Base-by-base conservation (phyloP, 2,113 vertebrate species). In the Amphiprion percula region DNA sequence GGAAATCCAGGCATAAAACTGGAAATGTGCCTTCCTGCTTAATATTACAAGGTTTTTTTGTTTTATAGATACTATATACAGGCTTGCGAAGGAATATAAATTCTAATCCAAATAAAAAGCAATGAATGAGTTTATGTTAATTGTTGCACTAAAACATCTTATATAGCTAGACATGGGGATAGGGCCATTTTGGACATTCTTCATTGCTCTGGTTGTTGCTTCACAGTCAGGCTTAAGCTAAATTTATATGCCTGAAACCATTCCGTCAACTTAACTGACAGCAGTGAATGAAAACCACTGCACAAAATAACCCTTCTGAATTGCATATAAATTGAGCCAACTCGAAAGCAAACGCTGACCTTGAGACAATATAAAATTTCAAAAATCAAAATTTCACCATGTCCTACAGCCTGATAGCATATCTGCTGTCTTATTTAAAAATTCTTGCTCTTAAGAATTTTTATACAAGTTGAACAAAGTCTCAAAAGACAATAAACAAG, bases 401-500 rank as follows among this genome's bases (percentile, higher is more conserved):
- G 37, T 75, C 72, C 37, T 46, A 26, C 52, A 5, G 60, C 17
- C 70, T 46, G 39, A 59, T 33, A 46, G 65, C 44, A 64, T 33
- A 72, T 75, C 50, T 21, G 41, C 52, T 10, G 11, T 30, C 9
- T 73, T 73, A 44, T 28, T 64, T 74, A 66, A 74, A 73, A 74
- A 84, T 72, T 84, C 21, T 16, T 30, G 19, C 54, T 49, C 28
- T 84, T 83, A 66, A 23, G 77, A 65, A 82, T 84, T 63, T 82
- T 79, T 41, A 55, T 41, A 75, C 4, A 69, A 87, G 61, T 71
- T 47, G 68, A 68, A 50, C 21, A 64, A 79, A 66, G 53, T 80
- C 80, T 79, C 54, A 84, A 71, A 79, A 74, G 59, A 74, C 63
- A 54, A 66, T 82, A 90, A 86, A 84, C 37, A 77, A 77, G 66